Percentiles rank a stretch among this genome's conserved stretches.
Evolutionary conservation across 1,140 invertebrate genomes (phyloP).

Genomic region (Dryas iulia): DNA sequence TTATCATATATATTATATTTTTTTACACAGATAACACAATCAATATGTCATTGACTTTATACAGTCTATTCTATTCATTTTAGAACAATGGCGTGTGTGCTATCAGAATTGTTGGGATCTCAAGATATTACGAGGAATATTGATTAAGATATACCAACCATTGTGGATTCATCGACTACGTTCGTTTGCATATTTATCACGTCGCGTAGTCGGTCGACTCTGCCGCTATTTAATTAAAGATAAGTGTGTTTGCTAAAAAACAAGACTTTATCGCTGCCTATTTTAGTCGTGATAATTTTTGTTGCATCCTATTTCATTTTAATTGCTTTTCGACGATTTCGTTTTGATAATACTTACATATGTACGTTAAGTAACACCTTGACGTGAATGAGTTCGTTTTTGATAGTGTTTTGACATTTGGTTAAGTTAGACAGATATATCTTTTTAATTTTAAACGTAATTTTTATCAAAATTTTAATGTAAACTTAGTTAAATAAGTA

Average conservation of each 20-base stretch:
- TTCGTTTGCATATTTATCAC: conserved; percentile 37
- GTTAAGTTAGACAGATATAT: not conserved
- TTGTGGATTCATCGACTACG: conserved; percentile 28
- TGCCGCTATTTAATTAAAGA: conserved; percentile 42
- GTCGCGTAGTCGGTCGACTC: conserved; percentile 15
- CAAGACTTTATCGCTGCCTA: conserved; percentile 22
- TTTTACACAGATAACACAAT: not conserved
- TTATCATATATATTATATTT: not conserved
- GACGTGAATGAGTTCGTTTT: not conserved
- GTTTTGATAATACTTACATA: not conserved
- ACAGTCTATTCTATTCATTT: not conserved
- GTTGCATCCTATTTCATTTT: conserved; percentile 22
- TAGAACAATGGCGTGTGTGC: conserved; percentile 8
- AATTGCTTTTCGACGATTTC: conserved; percentile 6
- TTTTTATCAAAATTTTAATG: too few relatives aligned
- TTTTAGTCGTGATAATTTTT: conserved; percentile 29
- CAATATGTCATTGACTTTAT: not conserved
- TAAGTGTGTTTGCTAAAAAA: conserved; percentile 35
- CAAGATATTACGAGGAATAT: conserved; percentile 27
- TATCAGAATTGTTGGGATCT: conserved; percentile 15
- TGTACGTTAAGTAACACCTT: not conserved
- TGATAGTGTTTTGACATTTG: too few relatives aligned
- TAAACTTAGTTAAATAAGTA: too few relatives aligned
- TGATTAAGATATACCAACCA: conserved; percentile 28
- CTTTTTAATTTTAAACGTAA: too few relatives aligned